Conservation (phyloP, 2,888 invertebrate species). For the Perithous albicinctus region DNA sequence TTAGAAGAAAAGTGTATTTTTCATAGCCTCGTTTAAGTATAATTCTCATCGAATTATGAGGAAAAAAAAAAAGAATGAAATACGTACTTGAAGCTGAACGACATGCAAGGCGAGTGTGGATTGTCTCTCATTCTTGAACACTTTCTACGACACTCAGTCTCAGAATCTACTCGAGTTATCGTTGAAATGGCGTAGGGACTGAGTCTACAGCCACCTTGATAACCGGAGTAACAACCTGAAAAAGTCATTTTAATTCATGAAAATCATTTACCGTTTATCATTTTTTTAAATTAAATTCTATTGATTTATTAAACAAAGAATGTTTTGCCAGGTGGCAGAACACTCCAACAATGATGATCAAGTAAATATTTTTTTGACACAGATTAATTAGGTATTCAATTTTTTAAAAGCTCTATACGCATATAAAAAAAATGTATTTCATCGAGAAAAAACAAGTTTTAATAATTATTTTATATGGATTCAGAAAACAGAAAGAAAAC, state of each 20-base stretch:
- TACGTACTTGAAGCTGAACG: conserved; percentile 90
- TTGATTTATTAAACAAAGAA: too few relatives aligned
- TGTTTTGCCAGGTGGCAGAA: too few relatives aligned
- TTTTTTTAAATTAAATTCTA: too few relatives aligned
- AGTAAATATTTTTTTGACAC: too few relatives aligned
- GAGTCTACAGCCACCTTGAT: conserved; percentile 91
- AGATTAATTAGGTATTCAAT: too few relatives aligned
- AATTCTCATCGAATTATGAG: not conserved
- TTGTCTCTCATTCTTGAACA: conserved; percentile 86
- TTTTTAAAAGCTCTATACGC: too few relatives aligned
- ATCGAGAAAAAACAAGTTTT: not conserved
- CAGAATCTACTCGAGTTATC: conserved; percentile 89
- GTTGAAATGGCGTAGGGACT: conserved; percentile 88
- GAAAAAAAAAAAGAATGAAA: not conserved
- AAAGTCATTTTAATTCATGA: too few relatives aligned
- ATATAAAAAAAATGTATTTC: conserved; percentile 39
- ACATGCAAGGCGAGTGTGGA: conserved; percentile 88
- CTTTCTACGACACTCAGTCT: conserved; percentile 86
- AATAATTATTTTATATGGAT: not conserved
- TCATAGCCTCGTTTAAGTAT: not conserved
- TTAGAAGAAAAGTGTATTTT: too few relatives aligned
- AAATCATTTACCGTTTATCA: too few relatives aligned
- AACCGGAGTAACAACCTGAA: conserved; percentile 91
- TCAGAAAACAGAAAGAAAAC: not conserved
- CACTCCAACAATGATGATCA: too few relatives aligned